These are phyloP conservation scores for Drosophila maculinotata DNA, from an alignment of 2,888 invertebrate genomes.

Conservation along the genomic window DNA sequence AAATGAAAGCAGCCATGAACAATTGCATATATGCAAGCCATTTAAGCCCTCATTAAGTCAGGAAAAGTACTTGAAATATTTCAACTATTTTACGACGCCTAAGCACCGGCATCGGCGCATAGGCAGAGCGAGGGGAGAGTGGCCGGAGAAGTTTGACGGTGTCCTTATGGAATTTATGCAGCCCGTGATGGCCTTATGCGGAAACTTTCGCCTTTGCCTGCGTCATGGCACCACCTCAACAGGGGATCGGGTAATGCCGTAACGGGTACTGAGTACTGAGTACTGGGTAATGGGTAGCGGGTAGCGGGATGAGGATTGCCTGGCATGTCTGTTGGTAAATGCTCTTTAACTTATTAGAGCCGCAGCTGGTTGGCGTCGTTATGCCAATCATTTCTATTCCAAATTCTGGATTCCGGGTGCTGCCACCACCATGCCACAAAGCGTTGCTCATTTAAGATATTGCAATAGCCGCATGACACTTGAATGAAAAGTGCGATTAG, in stretches of 20 bases:
- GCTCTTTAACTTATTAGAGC: slow-evolving; percentile 63
- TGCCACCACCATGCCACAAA: background rate
- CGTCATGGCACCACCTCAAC: slow-evolving; percentile 37
- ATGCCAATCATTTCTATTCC: slow-evolving; percentile 63
- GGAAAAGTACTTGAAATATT: slow-evolving; percentile 64
- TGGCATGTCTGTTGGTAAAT: slow-evolving; percentile 49
- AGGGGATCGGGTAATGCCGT: slow-evolving; percentile 32
- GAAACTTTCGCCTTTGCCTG: slow-evolving; percentile 59
- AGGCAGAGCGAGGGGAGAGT: slow-evolving; percentile 6
- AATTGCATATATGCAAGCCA: slow-evolving; percentile 66
- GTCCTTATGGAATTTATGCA: slow-evolving; percentile 70
- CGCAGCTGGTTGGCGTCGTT: slow-evolving; percentile 57
- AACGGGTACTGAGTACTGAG: slow-evolving; percentile 28
- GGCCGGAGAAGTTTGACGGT: slow-evolving; percentile 37
- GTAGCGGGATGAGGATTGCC: slow-evolving; percentile 12
- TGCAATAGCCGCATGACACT: slow-evolving; percentile 33
- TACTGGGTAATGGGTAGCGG: slow-evolving; percentile 24
- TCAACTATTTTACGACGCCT: slow-evolving; percentile 70
- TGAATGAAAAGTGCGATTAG: too few relatives aligned
- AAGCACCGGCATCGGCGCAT: slow-evolving; percentile 49
- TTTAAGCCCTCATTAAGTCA: slow-evolving; percentile 71
- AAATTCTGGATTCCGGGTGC: slow-evolving; percentile 17
- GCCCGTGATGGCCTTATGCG: slow-evolving; percentile 49
- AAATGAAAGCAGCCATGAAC: slow-evolving; percentile 40
- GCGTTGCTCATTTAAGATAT: slow-evolving; percentile 30